Conservation (phyloP, 2,113 vertebrate species). For the Pseudorhombus dupliciocellatus region DNA sequence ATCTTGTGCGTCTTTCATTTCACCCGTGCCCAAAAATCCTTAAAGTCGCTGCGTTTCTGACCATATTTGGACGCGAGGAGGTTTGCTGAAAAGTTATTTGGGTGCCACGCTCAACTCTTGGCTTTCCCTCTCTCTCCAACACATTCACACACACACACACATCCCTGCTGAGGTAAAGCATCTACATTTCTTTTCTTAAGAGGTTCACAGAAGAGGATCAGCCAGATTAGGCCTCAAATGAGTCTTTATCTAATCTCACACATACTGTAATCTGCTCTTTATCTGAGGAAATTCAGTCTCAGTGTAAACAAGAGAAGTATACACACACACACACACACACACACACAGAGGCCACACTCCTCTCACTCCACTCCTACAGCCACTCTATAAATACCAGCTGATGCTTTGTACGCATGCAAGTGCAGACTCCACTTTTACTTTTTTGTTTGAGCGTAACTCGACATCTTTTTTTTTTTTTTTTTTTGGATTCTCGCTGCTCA, state of each 20-base stretch:
- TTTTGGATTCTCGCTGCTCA: conserved; percentile 21
- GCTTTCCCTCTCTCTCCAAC: neutral
- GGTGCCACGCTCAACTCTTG: conserved; percentile 37
- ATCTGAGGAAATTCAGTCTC: conserved; percentile 55
- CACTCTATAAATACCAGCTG: conserved; percentile 68
- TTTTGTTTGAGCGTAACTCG: conserved; percentile 37
- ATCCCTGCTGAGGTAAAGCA: conserved; percentile 4
- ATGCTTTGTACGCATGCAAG: conserved; percentile 33
- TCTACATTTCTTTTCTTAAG: conserved; percentile 22
- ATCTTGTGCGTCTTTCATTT: conserved; percentile 56
- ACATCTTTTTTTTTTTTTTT: conserved; percentile 2
- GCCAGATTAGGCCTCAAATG: conserved; percentile 57
- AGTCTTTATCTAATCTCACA: conserved; percentile 68
- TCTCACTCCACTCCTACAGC: conserved; percentile 72
- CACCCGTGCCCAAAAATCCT: conserved; percentile 40
- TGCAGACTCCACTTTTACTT: conserved; percentile 11
- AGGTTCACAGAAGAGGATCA: conserved; percentile 56
- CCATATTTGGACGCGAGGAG: conserved; percentile 53
- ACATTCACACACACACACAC: conserved; percentile 26
- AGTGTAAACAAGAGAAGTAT: conserved; percentile 54
- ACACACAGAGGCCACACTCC: conserved; percentile 51
- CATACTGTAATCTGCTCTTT: conserved; percentile 56
- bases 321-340: conserved; percentile 2
- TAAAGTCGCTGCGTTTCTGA: conserved; percentile 47
- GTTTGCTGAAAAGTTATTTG: conserved; percentile 53